Evolutionary conservation across 2,797 vertebrate species (phyloP).

Genomic region (Gephyroberyx darwinii): DNA sequence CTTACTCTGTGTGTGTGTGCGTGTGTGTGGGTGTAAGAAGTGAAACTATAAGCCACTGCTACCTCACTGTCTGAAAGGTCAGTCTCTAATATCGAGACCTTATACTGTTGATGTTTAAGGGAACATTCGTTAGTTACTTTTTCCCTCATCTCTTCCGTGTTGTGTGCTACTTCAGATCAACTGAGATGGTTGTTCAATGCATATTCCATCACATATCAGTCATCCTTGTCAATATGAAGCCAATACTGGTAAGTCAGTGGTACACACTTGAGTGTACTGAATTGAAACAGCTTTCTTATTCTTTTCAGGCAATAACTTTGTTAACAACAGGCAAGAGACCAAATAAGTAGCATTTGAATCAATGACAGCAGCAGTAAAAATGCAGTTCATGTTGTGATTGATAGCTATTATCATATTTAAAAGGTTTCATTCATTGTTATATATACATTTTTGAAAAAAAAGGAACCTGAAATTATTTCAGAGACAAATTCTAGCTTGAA

Average conservation of each 20-base stretch:
- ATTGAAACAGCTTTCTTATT: slow-evolving; percentile 1
- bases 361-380: background rate
- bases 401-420: too few species aligned
- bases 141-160: background rate
- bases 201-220: slow-evolving; percentile 9
- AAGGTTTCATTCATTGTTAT: background rate
- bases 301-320: background rate
- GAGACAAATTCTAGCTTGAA: too few species aligned
- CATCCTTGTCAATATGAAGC: slow-evolving; percentile 25
- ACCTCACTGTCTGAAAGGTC: background rate
- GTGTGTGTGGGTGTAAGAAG: slow-evolving; percentile 20
- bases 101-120: background rate
- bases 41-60: background rate
- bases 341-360: background rate
- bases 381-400: background rate
- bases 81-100: background rate
- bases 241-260: slow-evolving; percentile 24
- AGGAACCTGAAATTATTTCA: background rate
- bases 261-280: slow-evolving; percentile 7
- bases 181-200: background rate
- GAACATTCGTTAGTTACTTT: background rate
- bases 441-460: too few species aligned
- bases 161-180: background rate
- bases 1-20: slow-evolving; percentile 21
- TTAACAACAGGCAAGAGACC: too few species aligned